Conservation (phyloP, 1,140 invertebrate genomes). For the Physella acuta region DNA sequence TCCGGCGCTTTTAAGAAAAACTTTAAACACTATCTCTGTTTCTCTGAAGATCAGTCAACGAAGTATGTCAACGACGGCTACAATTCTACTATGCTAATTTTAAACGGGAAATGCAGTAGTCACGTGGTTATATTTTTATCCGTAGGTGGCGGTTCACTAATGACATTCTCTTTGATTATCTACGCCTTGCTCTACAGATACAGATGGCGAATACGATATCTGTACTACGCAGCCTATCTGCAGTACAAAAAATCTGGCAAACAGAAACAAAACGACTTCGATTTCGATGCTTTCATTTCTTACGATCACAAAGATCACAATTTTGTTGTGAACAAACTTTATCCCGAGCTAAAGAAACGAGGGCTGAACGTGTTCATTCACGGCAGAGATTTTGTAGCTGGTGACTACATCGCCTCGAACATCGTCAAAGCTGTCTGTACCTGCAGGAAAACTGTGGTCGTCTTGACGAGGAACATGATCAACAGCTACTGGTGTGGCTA, state of each 20-base stretch:
- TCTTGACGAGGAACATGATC: slow-evolving; percentile 67
- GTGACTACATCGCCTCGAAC: slow-evolving; percentile 64
- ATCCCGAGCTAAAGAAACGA: slow-evolving; percentile 28
- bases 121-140: slow-evolving; percentile 24
- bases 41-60: slow-evolving; percentile 10
- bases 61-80: slow-evolving; percentile 4
- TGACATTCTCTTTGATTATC: slow-evolving; percentile 20
- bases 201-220: slow-evolving; percentile 40
- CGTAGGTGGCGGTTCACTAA: slow-evolving; percentile 1
- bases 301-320: slow-evolving; percentile 32
- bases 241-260: slow-evolving; percentile 6
- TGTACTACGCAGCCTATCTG: slow-evolving; percentile 36
- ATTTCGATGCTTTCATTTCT: slow-evolving; percentile 40
- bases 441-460: slow-evolving; percentile 67
- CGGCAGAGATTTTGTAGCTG: slow-evolving; percentile 45
- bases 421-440: slow-evolving; percentile 66
- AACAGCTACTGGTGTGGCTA: slow-evolving; percentile 72
- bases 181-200: slow-evolving; percentile 32
- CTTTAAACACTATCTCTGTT: slow-evolving; percentile 23
- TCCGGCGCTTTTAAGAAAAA: neutral
- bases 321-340: slow-evolving; percentile 31
- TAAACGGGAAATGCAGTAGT: slow-evolving; percentile 25
- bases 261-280: slow-evolving; percentile 10
- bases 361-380: slow-evolving; percentile 39
- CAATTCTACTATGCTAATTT: slow-evolving; percentile 9